Evolutionary conservation across 2,113 vertebrate species (phyloP).

Genomic region (Antigone vipio): DNA sequence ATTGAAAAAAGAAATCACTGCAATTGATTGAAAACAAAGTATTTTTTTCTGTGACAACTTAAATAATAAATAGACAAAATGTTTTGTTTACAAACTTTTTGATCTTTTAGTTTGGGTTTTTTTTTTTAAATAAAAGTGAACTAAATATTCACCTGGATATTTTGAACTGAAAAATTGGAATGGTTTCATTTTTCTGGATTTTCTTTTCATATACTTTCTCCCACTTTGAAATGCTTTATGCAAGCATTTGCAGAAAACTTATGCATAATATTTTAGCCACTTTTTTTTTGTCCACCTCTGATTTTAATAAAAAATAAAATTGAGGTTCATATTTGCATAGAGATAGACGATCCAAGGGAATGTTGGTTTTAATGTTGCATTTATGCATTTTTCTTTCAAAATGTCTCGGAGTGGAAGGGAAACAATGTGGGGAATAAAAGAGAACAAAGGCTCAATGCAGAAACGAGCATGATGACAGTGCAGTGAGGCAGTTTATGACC

Average conservation of each 20-base stretch:
- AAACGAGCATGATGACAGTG: background rate
- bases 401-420: background rate
- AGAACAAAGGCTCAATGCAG: slow-evolving; percentile 21
- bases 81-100: background rate
- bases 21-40: background rate
- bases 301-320: background rate
- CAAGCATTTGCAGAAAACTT: background rate
- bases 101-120: background rate
- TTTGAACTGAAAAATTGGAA: background rate
- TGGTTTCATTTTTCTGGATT: background rate
- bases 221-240: background rate
- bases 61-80: background rate
- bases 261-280: background rate
- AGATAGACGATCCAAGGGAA: background rate
- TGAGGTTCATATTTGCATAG: background rate
- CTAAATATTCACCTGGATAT: background rate
- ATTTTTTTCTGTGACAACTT: background rate
- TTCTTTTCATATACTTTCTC: background rate
- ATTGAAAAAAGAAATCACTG: background rate
- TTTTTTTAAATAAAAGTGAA: background rate
- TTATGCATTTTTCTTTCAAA: slow-evolving; percentile 12
- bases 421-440: background rate
- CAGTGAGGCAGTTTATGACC: slow-evolving; percentile 42
- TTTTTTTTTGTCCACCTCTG: background rate
- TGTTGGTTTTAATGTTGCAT: background rate